A percentile compares a stretch with the other conserved stretches of the same genome.
phyloP scores from a whole-genome alignment of 2,888 invertebrate genomes.

The Caenorhabditis sp. region DNA sequence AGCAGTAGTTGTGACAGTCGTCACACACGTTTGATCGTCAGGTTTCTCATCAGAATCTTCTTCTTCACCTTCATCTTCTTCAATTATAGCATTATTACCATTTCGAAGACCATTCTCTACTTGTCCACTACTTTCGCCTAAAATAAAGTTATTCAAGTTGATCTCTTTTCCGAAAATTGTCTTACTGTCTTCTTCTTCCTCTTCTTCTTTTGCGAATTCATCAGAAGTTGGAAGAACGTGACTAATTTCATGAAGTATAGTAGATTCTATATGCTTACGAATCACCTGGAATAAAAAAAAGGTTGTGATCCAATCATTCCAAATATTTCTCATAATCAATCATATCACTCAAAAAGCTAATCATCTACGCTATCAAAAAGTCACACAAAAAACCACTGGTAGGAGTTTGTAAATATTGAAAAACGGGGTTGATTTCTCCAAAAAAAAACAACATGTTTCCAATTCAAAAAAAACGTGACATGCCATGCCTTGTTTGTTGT shows the following conservation, averaged over 20 bases:
- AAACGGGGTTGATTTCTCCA: conserved; percentile 9
- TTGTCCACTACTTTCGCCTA: conserved; percentile 55
- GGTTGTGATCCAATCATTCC: too few relatives aligned
- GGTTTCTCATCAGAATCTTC: conserved; percentile 42
- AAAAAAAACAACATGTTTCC: conserved; percentile 10
- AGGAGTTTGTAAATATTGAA: conserved; percentile 9
- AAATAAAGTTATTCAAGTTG: conserved; percentile 8
- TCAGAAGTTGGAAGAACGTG: conserved; percentile 71
- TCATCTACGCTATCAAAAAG: conserved; percentile 7
- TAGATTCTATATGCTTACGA: conserved; percentile 70
- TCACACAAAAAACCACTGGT: conserved; percentile 42
- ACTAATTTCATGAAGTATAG: conserved; percentile 71
- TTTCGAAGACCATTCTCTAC: conserved; percentile 57
- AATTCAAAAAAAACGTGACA: conserved; percentile 10
- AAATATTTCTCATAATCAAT: conserved; percentile 31
- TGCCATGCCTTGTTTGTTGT: conserved; percentile 5
- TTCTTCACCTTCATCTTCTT: conserved; percentile 60
- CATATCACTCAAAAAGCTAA: conserved; percentile 15
- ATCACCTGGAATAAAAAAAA: conserved; percentile 71
- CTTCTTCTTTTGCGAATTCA: conserved; percentile 70
- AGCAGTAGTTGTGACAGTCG: conserved; percentile 46
- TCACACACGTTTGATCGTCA: conserved; percentile 45
- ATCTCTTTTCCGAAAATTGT: neutral
- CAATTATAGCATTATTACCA: conserved; percentile 52
- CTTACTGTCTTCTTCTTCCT: conserved; percentile 66